phyloP scores from a whole-genome alignment of 2,113 vertebrate genomes.

The Brachirus orientalis region DNA sequence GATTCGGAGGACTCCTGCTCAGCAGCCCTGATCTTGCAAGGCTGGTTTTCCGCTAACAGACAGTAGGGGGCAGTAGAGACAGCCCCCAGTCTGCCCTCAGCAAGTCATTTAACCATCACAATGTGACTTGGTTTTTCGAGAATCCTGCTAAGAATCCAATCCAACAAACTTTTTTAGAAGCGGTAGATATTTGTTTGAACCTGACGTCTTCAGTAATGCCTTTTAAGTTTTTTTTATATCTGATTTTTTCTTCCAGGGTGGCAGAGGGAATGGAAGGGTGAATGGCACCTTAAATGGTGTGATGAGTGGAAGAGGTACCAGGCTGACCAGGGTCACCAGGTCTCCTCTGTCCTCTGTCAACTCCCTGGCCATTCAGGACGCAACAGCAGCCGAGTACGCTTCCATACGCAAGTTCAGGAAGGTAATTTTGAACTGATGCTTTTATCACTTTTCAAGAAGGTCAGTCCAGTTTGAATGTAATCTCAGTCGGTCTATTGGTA shows the following conservation, averaged over 20 bases:
- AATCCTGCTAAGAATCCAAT: too few species aligned
- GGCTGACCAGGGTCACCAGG: conserved; percentile 44
- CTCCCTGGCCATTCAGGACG: conserved; percentile 65
- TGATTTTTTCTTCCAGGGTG: conserved; percentile 42
- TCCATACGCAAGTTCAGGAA: conserved; percentile 80
- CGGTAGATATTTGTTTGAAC: neutral
- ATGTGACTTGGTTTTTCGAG: too few species aligned
- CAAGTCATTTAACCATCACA: too few species aligned
- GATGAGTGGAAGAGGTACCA: conserved; percentile 51
- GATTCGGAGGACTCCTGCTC: too few species aligned
- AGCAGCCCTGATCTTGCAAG: too few species aligned
- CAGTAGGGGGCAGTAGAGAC: too few species aligned
- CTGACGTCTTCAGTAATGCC: neutral
- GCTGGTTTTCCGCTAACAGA: too few species aligned
- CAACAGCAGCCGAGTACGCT: conserved; percentile 74
- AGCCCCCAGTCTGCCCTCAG: too few species aligned
- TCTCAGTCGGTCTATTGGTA: too few species aligned
- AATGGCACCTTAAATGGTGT: conserved; percentile 55
- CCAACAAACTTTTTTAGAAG: neutral
- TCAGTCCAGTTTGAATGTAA: too few species aligned
- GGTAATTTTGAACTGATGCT: conserved; percentile 44
- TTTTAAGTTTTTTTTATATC: neutral
- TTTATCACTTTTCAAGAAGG: neutral
- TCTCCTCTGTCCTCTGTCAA: conserved; percentile 68
- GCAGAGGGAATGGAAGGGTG: conserved; percentile 65